A percentile compares a stretch with the other conserved stretches of the same genome.
phyloP scores from a whole-genome alignment of 2,797 vertebrate species.

The Steatocranus sp. region DNA sequence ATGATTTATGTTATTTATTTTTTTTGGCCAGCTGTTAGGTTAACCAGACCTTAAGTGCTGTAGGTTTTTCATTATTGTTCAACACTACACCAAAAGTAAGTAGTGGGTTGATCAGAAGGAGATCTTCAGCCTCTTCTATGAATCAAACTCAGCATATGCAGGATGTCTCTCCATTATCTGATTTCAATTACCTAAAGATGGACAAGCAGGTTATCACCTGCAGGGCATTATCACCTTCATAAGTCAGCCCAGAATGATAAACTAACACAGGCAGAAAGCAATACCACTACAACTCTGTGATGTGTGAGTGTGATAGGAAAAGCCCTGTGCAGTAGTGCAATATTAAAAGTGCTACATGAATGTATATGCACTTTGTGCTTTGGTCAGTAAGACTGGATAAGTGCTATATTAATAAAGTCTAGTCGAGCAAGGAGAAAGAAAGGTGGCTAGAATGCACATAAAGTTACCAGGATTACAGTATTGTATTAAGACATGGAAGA shows the following conservation, averaged over 20 bases:
- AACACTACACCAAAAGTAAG: not conserved
- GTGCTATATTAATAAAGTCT: not conserved
- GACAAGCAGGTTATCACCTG: not conserved
- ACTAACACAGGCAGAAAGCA: not conserved
- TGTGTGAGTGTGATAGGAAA: not conserved
- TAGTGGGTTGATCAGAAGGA: not conserved
- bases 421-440: not conserved
- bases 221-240: not conserved
- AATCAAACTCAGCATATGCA: not conserved
- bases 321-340: not conserved
- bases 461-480: not conserved
- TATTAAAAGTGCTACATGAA: not conserved
- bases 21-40: not conserved
- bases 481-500: not conserved
- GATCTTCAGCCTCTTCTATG: not conserved
- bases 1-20: not conserved
- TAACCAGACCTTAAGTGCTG: not conserved
- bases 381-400: not conserved
- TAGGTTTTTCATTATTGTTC: not conserved
- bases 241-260: not conserved
- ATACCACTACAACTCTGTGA: fast-evolving
- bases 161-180: not conserved
- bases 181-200: not conserved
- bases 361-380: not conserved
- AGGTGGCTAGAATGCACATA: not conserved